phyloP scores from a whole-genome alignment of 2,888 invertebrate species.

The Morpho achilles region DNA sequence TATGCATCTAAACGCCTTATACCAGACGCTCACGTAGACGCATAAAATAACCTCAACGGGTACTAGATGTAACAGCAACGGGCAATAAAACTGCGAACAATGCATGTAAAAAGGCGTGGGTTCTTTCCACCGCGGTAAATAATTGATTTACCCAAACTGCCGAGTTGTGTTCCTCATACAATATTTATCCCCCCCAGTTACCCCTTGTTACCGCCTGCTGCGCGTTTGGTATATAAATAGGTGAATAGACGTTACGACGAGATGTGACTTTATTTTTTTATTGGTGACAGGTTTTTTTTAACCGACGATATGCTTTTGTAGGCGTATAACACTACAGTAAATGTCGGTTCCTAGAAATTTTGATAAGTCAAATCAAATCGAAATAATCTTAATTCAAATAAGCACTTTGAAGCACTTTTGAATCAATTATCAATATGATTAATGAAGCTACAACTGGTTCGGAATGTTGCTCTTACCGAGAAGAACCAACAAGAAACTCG shows the following conservation, averaged over 20 bases:
- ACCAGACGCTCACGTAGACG: slow-evolving; percentile 19
- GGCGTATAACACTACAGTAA: too few species aligned
- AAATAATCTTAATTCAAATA: too few species aligned
- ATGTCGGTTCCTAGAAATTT: too few species aligned
- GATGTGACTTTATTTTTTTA: slow-evolving; percentile 1
- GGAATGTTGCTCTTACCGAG: too few species aligned
- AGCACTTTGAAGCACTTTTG: too few species aligned
- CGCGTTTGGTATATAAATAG: slow-evolving; percentile 31
- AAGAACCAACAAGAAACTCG: too few species aligned
- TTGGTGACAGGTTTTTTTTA: neutral
- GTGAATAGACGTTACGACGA: slow-evolving; percentile 21
- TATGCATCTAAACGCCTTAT: neutral
- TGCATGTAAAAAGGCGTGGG: slow-evolving; percentile 66
- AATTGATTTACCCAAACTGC: slow-evolving; percentile 75
- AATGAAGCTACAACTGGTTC: too few species aligned
- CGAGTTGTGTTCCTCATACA: slow-evolving; percentile 77
- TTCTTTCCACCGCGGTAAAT: slow-evolving; percentile 67
- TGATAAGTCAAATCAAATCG: too few species aligned
- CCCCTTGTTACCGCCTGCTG: slow-evolving; percentile 69
- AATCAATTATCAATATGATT: too few species aligned
- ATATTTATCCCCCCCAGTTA: slow-evolving; percentile 67
- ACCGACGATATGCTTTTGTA: too few species aligned
- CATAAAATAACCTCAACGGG: slow-evolving; percentile 41
- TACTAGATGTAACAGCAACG: slow-evolving; percentile 37
- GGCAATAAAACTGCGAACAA: slow-evolving; percentile 66